Base-by-base conservation (phyloP, 2,113 vertebrate genomes). In the Sylvia atricapilla region DNA sequence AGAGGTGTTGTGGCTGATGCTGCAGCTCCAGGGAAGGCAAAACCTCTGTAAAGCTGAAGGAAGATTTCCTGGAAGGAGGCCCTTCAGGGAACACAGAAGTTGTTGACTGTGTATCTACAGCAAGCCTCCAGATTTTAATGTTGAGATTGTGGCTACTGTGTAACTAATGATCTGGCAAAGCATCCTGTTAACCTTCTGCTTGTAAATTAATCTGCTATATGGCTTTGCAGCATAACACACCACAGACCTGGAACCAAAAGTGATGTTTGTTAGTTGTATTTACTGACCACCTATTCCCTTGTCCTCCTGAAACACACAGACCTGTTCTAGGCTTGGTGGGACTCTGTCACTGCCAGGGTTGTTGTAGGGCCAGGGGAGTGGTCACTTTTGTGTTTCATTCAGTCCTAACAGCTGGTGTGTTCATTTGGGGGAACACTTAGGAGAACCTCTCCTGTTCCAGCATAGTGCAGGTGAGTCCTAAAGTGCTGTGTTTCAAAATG, bases 1-100 rank as follows among this genome's bases (percentile, higher is more conserved):
- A 59, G 90, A 93, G 68, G 47, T 55, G 31, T 68, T 96, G 85
- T 1, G 4, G 84, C 52, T 85, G 67, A 91, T 94, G 50, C 75
- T 83, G 72, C 59, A 78, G 79, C 78, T 55, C 72, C 58, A 63
- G 68, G 52, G 75, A 93, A 86, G 44, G 67, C 75, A 94, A 92
- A 95, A 80, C 58, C 82, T 80, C 82, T 55, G 27, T 90, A 44
- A 93, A 81, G 35, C 22, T 88, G 63, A 37, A 77, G 74, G 74
- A 89, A 84, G 23, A 66, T 92, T 94, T 92, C 75, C 68, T 93
- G 68, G 59, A 84, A 78, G 83, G 30, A 85, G 44, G 72, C 70
- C 22, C 85, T 72, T 70, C 67, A 64, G 66, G 79, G 66, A 84
- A 33, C 41, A 63, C 14, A 59, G 56, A 67, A 90, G 31, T 19